Evolutionary conservation across 2,113 vertebrate species (phyloP), one percentile per base, ranked within the genome.

Genomic region (Bettongia penicillata): DNA sequence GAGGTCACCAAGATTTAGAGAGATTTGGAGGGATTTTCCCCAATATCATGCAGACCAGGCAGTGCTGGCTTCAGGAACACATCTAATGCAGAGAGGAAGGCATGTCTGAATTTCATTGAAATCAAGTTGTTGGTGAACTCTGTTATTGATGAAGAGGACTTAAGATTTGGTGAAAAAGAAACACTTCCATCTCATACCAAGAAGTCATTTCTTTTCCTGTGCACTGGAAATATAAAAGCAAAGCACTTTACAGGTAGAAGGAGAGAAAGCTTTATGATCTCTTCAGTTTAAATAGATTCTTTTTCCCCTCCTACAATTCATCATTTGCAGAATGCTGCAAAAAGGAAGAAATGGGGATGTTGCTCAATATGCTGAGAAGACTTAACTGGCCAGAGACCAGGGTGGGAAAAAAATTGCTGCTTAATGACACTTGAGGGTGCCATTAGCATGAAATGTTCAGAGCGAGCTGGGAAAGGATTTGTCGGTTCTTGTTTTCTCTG

Each of bases 241-340:
- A 84, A 84, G 68, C 19, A 84, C 68, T 84, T 84, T 84, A 23
- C 43, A 84, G 19, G 68, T 19, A 84, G n/a, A 84, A 16, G 68
- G n/a, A 84, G n/a, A 84, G 16, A 84, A 84, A 84, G n/a, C 43
- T 84, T 84, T 84, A 43, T 43, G 68, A 84, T 84, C n/a, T 84
- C 68, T 84, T 84, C 68, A 84, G 68, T 84, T 84, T 84, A 84
- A 84, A 43, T 84, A 84, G 68, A 84, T 84, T 84, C 68, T 84
- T 84, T 84, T 84, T 43, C 8, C 19, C n/a, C 19, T 43, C n/a
- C 19, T 84, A 19, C 16, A 43, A 84, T 84, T 84, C n/a, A 84
- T 84, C 68, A 84, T 84, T n/a, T 84, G n/a, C 19, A 84, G 68
- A 43, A 84, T 84, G 16, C n/a, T 23, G 19, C 68, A 84, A 43